Percentiles rank a stretch among this genome's conserved stretches.
Evolutionary conservation across 2,113 vertebrate species (phyloP).

Genomic region (Urocynchramus pylzowi): DNA sequence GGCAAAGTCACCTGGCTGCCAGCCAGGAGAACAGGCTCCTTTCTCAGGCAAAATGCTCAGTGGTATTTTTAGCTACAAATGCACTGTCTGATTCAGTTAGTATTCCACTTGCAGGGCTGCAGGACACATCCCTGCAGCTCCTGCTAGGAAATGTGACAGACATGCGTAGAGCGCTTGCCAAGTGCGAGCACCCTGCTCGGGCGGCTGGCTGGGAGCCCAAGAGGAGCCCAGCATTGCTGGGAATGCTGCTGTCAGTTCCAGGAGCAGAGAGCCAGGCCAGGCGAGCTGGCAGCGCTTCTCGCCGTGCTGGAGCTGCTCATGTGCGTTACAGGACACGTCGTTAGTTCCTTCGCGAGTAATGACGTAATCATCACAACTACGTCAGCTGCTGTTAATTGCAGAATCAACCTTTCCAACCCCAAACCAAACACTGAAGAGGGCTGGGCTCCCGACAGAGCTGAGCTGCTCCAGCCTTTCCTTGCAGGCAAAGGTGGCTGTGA

Average conservation of each 20-base stretch:
- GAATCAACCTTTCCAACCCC: not conserved
- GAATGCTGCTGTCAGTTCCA: rapidly evolving
- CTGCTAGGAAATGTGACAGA: not conserved
- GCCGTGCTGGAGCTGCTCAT: not conserved
- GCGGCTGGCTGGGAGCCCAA: not conserved
- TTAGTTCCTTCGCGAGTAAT: not conserved
- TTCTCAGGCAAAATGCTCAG: not conserved
- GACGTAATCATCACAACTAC: not conserved
- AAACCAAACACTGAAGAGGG: not conserved
- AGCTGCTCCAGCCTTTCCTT: not conserved
- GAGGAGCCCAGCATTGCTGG: rapidly evolving
- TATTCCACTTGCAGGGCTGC: not conserved
- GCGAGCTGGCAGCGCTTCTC: not conserved
- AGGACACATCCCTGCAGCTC: not conserved
- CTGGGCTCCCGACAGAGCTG: not conserved
- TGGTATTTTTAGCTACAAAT: slow-evolving; percentile 15
- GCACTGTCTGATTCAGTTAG: slow-evolving; percentile 13
- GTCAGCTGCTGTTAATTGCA: not conserved
- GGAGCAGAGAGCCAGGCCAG: not conserved
- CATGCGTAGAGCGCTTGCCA: not conserved
- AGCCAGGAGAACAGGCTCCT: not conserved
- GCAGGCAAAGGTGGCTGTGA: not conserved
- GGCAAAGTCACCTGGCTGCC: not conserved
- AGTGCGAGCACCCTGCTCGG: not conserved
- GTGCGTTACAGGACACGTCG: not conserved